phyloP scores from a whole-genome alignment of 2,888 invertebrate genomes.

The Mechanitis mazaeus region DNA sequence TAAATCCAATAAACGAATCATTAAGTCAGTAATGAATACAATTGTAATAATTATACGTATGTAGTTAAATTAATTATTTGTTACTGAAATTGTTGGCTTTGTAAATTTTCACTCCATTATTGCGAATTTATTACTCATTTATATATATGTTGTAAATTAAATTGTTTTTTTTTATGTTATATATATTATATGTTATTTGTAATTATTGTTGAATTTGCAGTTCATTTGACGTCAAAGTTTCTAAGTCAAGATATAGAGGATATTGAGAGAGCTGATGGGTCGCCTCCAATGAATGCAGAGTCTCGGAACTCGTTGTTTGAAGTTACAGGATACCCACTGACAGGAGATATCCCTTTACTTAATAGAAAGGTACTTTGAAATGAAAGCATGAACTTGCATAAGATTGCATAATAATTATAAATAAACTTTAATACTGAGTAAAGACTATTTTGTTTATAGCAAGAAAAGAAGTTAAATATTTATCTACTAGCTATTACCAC shows the following conservation, averaged over 20 bases:
- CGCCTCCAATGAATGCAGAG: slow-evolving; percentile 10
- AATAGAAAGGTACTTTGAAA: slow-evolving; percentile 50
- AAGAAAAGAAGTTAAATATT: too few relatives aligned
- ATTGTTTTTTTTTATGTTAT: background rate
- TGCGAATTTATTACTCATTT: background rate
- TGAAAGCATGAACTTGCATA: too few relatives aligned
- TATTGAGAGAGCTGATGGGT: background rate
- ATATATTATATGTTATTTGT: background rate
- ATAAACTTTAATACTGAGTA: too few relatives aligned
- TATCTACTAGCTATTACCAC: too few relatives aligned
- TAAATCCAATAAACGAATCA: background rate
- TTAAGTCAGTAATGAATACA: background rate
- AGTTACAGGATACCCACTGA: slow-evolving; percentile 37
- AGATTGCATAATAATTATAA: too few relatives aligned
- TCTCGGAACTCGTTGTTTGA: slow-evolving; percentile 31
- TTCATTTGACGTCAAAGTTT: slow-evolving; percentile 12
- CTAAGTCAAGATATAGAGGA: slow-evolving; percentile 6
- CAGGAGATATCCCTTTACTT: slow-evolving; percentile 52
- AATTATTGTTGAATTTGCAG: slow-evolving; percentile 10
- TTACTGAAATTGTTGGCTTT: background rate
- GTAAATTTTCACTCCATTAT: background rate
- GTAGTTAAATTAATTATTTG: slow-evolving; percentile 1
- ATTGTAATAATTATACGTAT: slow-evolving; percentile 1
- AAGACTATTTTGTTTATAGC: too few relatives aligned
- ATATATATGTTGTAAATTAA: background rate